These are phyloP conservation scores for Phataginus tetradactyla DNA, from an alignment of 2,797 vertebrate species.

Conservation along the genomic window DNA sequence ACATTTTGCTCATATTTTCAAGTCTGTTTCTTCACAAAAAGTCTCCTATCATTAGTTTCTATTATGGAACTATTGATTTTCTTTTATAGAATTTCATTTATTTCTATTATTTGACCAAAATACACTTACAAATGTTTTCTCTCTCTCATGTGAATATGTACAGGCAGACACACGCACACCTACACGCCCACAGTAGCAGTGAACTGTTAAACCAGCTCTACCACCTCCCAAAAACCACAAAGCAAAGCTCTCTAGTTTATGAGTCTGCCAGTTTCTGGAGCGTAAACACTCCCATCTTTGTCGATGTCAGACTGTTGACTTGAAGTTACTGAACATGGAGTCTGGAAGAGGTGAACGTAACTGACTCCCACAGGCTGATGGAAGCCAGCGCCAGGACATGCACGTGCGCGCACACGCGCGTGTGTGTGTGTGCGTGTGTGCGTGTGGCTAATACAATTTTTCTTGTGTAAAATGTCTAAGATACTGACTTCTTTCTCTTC, in stretches of 20 bases:
- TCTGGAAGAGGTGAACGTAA: not conserved
- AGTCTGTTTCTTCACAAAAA: not conserved
- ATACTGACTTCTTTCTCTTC: not conserved
- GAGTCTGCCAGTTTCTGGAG: not conserved
- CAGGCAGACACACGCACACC: not conserved
- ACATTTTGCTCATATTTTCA: not conserved
- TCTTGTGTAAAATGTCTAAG: not conserved
- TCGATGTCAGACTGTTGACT: not conserved
- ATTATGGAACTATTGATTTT: not conserved
- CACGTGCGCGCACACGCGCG: fast-evolving
- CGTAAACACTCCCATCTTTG: not conserved
- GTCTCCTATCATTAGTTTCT: not conserved
- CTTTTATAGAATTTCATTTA: not conserved
- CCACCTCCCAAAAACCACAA: not conserved
- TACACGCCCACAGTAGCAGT: not conserved
- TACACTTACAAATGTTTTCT: not conserved
- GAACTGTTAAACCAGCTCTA: not conserved
- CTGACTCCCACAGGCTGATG: not conserved
- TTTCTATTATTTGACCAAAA: not conserved
- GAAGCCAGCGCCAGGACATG: not conserved
- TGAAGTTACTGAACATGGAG: not conserved
- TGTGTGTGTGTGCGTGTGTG: not conserved
- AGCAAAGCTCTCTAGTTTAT: not conserved
- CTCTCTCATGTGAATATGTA: not conserved
- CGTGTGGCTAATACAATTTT: not conserved